Base-by-base conservation (phyloP, 2,113 vertebrate genomes). In the Salvelinus alpinus region DNA sequence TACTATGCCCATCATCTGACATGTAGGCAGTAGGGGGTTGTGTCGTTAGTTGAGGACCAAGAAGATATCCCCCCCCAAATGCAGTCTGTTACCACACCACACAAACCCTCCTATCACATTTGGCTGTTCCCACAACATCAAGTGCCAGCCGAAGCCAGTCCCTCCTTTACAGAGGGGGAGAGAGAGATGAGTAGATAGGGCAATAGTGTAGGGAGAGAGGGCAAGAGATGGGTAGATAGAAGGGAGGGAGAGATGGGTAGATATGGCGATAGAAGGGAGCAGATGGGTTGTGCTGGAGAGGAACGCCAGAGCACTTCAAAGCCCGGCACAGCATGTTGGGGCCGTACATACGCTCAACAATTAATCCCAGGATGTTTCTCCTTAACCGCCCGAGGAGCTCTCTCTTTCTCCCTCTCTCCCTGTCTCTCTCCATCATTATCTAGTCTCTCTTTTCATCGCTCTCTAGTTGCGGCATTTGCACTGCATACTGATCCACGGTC, bases 321-420 rank as follows among this genome's bases (percentile, higher is more conserved):
- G 91, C 71, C 73, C 73, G 7, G 69, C 20, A 69, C 79, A 76
- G 83, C 78, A 87, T 82, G 85, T 86, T 75, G 80, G 85, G 38
- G 80, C 75, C 68, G 51, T 78, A 72, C 51, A 18, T 54, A 62
- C 70, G 69, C 83, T 85, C 89, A 76, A 79, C 90, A 84, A 86
- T 86, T 87, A 89, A 89, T 89, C 88, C 85, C 87, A 85, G 86
- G 78, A 89, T 85, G 80, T 85, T 87, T 84, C 82, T 80, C 48
- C 48, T 84, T 78, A 80, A 7, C 38, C 0, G 79, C 82, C 68
- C 44, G 78, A 87, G 84, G 85, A 84, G 78, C 78, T 84, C 59
- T 20, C 54, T 62, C 59, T 22, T 1, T 9, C 59, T 22, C 13
- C 22, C 59, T 44, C 38, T 44, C 8, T 44, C 9, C 38, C 38